Base-by-base conservation (phyloP, 2,888 invertebrate genomes). In the Agriopis leucophaearia region DNA sequence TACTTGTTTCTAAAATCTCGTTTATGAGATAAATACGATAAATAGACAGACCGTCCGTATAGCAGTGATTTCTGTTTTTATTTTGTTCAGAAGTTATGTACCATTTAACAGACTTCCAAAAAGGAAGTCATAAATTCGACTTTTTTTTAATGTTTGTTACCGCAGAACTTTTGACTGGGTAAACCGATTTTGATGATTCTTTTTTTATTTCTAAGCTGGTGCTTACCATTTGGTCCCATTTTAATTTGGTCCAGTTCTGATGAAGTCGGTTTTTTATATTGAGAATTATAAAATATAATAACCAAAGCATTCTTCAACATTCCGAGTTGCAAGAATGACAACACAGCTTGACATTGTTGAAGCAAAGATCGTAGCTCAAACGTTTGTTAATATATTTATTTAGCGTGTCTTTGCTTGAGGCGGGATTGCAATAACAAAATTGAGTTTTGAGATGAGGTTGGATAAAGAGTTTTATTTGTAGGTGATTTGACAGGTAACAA, bases 391-490 rank as follows among this genome's bases (percentile, higher is more conserved):
- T 86, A 90, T 91, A 91, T 91, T 91, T 91, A 90, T 91, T 91
- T 90, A 88, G 90, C 83, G 80, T 83, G 85, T 87, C 85, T 86
- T 86, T 82, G 82, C 83, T 82, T 83, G 85, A 63, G 85, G 81
- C 82, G 83, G 85, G 84, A 63, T 80, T 81, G 82, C 85, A 88
- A 89, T 91, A 91, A 91, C 91, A 91, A 91, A 91, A 91, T 91
- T 89, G 79, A 75, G 80, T 77, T 77, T 57, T 76, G 75, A 74
- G 55, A 70, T 27, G 58, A n/a, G 58, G 40, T 50, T 27, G 9
- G 15, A n/a, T 16, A 18, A 10, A 18, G 16, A 48, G 48, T 18
- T 18, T 9, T 48, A 18, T 48, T 48, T 18, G 18, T 10, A 48
- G 18, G 18, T 48, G 0, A 1, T 18, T 48, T 15, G 15, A 15